Evolutionary conservation across 2,888 invertebrate species (phyloP).

Genomic region (Drosophila neotestacea): DNA sequence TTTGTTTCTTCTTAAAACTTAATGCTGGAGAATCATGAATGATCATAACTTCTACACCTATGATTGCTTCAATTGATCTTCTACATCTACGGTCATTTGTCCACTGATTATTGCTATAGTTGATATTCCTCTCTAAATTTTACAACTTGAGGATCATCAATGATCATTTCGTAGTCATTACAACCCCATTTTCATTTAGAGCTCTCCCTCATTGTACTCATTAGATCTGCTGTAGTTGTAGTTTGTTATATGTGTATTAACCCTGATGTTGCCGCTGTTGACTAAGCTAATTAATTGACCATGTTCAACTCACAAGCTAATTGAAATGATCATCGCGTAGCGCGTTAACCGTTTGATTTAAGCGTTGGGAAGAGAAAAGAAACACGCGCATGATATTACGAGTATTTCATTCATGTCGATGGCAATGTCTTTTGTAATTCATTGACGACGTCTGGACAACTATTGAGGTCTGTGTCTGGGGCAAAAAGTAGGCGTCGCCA

Average conservation of each 20-base stretch:
- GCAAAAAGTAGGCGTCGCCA: constrained; percentile 75
- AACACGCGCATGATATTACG: constrained; percentile 44
- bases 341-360: constrained; percentile 69
- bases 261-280: constrained; percentile 17
- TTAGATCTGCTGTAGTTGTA: constrained; percentile 1
- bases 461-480: constrained; percentile 45
- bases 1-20: too few relatives aligned
- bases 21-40: too few relatives aligned
- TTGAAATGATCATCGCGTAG: constrained; percentile 73
- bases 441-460: constrained; percentile 47
- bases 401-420: constrained; percentile 68
- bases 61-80: too few relatives aligned
- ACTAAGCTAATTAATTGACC: constrained; percentile 54
- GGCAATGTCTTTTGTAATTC: constrained; percentile 17
- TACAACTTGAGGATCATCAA: background rate
- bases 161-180: constrained; percentile 2
- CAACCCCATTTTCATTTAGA: background rate
- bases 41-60: too few relatives aligned
- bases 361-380: constrained; percentile 31
- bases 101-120: background rate
- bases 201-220: constrained; percentile 7
- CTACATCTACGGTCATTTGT: too few relatives aligned
- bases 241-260: background rate
- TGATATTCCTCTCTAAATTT: background rate
- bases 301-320: constrained; percentile 48